Percentiles rank a stretch among this genome's conserved stretches.
phyloP scores from a whole-genome alignment of 2,113 vertebrate species.

The Epinephelus moara region DNA sequence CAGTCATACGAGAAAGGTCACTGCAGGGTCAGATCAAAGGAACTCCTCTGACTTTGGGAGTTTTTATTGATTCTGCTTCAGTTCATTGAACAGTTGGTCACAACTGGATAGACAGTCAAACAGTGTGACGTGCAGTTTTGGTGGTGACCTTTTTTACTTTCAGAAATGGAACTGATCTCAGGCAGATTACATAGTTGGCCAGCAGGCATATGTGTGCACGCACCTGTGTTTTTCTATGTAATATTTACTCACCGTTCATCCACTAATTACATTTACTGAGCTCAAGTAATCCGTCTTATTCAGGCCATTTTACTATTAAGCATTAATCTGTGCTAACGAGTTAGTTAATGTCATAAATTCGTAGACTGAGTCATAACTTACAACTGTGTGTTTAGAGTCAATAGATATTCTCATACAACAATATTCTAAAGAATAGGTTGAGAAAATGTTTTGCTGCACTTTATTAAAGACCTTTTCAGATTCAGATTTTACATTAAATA shows the following conservation, averaged over 20 bases:
- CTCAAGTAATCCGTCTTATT: constrained; percentile 29
- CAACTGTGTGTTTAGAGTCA: not conserved
- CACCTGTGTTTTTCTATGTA: constrained; percentile 28
- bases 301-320: not conserved
- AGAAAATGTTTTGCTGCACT: too few species aligned
- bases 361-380: not conserved
- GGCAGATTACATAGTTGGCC: constrained; percentile 33
- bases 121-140: constrained; percentile 52
- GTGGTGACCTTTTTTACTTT: constrained; percentile 35
- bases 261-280: constrained; percentile 29
- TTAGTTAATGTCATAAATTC: not conserved
- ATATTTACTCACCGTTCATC: constrained; percentile 39
- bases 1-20: constrained; percentile 83
- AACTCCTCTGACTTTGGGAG: constrained; percentile 71
- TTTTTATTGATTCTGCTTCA: constrained; percentile 81
- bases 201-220: not conserved
- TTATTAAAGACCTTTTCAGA: too few species aligned
- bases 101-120: constrained; percentile 71
- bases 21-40: constrained; percentile 82
- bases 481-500: too few species aligned
- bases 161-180: constrained; percentile 45
- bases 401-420: not conserved
- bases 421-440: not conserved
- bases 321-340: not conserved
- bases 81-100: constrained; percentile 72